Percentiles rank a stretch among this genome's conserved stretches.
Conservation (phyloP, 2,797 vertebrate genomes). For the Kryptolebias ocellatus region DNA sequence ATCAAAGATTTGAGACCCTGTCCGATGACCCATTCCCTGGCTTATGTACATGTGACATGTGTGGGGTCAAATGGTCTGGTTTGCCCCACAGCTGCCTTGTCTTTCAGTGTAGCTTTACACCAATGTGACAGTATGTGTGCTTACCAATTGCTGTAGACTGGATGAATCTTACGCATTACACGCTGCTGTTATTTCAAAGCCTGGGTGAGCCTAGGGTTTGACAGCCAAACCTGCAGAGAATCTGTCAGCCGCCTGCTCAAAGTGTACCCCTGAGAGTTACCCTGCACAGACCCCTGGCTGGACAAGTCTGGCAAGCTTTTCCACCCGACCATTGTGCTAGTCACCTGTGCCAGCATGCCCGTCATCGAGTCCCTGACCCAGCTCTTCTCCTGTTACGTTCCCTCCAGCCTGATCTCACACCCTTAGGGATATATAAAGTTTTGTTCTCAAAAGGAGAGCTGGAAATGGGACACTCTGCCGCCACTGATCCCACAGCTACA, state of each 20-base stretch:
- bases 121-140: conserved; percentile 39
- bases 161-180: conserved; percentile 61
- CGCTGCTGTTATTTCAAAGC: conserved; percentile 70
- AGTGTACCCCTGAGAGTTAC: conserved; percentile 57
- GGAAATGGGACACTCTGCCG: conserved; percentile 67
- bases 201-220: conserved; percentile 48
- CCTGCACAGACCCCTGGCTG: conserved; percentile 37
- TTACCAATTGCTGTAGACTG: conserved; percentile 53
- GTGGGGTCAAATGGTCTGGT: conserved; percentile 59
- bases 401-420: conserved; percentile 66
- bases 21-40: conserved; percentile 53
- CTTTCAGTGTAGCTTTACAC: conserved; percentile 66
- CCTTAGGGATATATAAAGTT: conserved; percentile 80
- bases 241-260: conserved; percentile 61
- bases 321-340: conserved; percentile 30
- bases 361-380: conserved; percentile 71
- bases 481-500: conserved; percentile 45
- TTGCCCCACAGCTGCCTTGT: conserved; percentile 64
- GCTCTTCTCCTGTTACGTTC: conserved; percentile 74
- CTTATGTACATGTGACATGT: conserved; percentile 55
- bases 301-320: conserved; percentile 41
- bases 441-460: conserved; percentile 69
- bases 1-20: conserved; percentile 33
- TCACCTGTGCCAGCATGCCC: conserved; percentile 75
- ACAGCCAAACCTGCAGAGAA: conserved; percentile 68